Evolutionary conservation across 2,888 invertebrate species (phyloP), one percentile per base, ranked within the genome.

Genomic region (Strigamia crassipes): DNA sequence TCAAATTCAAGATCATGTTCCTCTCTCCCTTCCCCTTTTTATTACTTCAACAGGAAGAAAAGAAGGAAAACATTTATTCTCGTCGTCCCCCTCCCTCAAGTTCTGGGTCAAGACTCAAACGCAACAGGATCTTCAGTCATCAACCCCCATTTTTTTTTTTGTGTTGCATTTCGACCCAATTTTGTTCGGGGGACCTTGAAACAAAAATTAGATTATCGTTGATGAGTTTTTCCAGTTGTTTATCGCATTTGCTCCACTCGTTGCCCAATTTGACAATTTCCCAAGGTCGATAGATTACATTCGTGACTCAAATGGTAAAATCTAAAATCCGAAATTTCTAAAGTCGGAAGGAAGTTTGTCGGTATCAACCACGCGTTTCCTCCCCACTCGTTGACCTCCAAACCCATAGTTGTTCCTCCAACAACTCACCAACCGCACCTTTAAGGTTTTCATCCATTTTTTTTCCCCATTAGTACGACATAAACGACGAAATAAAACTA

Each of bases 341-440:
- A 27, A 73, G 23, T 73, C 31, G 27, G 31, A 27, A 73, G 73
- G 73, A 73, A 73, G 73, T 73, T n/a, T n/a, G 27, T 27, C 23
- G 31, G 31, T 73, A 73, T 73, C 73, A 73, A 73, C 73, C 31
- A 73, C 23, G 15, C 23, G 73, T 73, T 73, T 73, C 73, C 73
- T 31, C 73, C 73, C 73, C 73, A 73, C 73, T 27, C 27, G 31
- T 73, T 73, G 73, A 73, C 73, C 73, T 73, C 73, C n/a, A 73
- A 73, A 73, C 31, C 73, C 31, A 73, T 31, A 12, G 73, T 31
- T 27, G 27, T 27, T 27, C 27, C 73, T 31, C 73, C 31, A 31
- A 13, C 23, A 13, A 27, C 27, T 1, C 31, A 31, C 23, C 5
- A 27, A 73, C 31, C 15, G 13, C 31, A 73, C 73, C 73, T 73